A percentile compares a stretch with the other conserved stretches of the same genome.
These are phyloP conservation scores for Saccostrea glomerata DNA, from an alignment of 1,140 invertebrate species.

Conservation along the genomic window DNA sequence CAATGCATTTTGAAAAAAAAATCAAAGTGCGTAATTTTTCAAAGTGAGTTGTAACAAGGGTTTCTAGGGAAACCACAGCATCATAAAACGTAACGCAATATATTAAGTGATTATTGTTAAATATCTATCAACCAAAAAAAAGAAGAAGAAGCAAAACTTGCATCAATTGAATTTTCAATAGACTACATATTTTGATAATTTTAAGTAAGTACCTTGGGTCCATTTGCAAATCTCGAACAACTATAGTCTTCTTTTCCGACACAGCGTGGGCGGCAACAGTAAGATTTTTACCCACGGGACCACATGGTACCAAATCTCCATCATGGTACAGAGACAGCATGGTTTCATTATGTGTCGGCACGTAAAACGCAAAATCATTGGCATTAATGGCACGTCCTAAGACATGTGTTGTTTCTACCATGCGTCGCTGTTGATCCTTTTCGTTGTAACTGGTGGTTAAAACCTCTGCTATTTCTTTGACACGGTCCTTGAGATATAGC, in stretches of 20 bases:
- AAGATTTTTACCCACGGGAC: conserved; percentile 59
- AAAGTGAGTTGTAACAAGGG: too few relatives aligned
- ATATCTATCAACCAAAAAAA: too few relatives aligned
- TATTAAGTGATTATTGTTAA: too few relatives aligned
- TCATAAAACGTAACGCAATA: too few relatives aligned
- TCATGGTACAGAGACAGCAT: conserved; percentile 49
- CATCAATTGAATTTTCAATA: too few relatives aligned
- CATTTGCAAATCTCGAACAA: conserved; percentile 58
- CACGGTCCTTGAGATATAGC: conserved; percentile 21
- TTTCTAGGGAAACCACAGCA: too few relatives aligned
- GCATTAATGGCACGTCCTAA: conserved; percentile 51
- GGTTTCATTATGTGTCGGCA: conserved; percentile 51
- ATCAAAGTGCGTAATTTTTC: too few relatives aligned
- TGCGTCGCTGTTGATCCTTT: conserved; percentile 41
- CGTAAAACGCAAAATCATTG: conserved; percentile 52
- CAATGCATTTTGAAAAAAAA: too few relatives aligned
- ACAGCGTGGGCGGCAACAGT: conserved; percentile 68
- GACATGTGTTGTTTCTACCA: conserved; percentile 53
- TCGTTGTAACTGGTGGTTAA: conserved; percentile 47
- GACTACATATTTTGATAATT: too few relatives aligned
- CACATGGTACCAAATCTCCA: conserved; percentile 49
- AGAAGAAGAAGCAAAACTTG: too few relatives aligned
- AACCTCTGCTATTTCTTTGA: conserved; percentile 38
- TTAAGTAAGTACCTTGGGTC: conserved; percentile 45
- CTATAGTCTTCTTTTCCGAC: conserved; percentile 50